Percentiles rank a stretch among this genome's conserved stretches.
phyloP scores from a whole-genome alignment of 1,140 invertebrate species.

The Copidosoma floridanum region DNA sequence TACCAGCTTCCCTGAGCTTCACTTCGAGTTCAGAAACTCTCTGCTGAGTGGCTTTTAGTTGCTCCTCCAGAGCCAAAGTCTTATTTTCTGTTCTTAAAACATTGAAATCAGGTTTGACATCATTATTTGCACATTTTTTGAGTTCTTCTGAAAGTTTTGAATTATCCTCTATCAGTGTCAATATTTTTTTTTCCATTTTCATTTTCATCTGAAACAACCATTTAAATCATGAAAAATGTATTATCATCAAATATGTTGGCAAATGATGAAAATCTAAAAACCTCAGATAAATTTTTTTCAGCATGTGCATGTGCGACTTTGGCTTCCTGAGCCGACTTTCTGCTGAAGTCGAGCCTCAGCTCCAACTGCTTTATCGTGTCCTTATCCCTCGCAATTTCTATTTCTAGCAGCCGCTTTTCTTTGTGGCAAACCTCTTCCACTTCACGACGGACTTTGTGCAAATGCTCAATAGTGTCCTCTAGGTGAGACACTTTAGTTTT shows the following conservation, averaged over 20 bases:
- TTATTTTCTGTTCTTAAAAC: constrained; percentile 22
- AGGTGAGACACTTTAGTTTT: constrained; percentile 47
- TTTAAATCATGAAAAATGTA: background rate
- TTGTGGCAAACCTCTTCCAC: constrained; percentile 54
- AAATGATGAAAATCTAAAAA: constrained; percentile 10
- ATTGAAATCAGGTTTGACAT: background rate
- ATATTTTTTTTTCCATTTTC: constrained; percentile 45
- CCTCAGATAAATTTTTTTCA: constrained; percentile 45
- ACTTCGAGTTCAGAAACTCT: constrained; percentile 42
- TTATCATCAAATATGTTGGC: background rate
- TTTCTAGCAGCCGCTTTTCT: constrained; percentile 47
- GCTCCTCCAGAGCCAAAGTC: constrained; percentile 30
- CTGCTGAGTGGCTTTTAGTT: constrained; percentile 36
- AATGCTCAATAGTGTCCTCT: constrained; percentile 46
- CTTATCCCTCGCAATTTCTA: constrained; percentile 46
- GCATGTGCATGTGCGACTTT: constrained; percentile 32
- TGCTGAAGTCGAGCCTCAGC: constrained; percentile 42
- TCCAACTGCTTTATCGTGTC: constrained; percentile 51
- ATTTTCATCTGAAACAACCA: constrained; percentile 35
- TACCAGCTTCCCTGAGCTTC: constrained; percentile 37
- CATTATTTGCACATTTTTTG: constrained; percentile 22
- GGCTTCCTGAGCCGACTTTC: constrained; percentile 44
- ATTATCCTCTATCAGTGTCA: constrained; percentile 39
- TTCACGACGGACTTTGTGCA: constrained; percentile 48
- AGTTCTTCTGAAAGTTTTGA: constrained; percentile 34